Evolutionary conservation across 2,797 vertebrate species (phyloP), one percentile per base, ranked within the genome.

Genomic region (Acestrorhynchus altus): DNA sequence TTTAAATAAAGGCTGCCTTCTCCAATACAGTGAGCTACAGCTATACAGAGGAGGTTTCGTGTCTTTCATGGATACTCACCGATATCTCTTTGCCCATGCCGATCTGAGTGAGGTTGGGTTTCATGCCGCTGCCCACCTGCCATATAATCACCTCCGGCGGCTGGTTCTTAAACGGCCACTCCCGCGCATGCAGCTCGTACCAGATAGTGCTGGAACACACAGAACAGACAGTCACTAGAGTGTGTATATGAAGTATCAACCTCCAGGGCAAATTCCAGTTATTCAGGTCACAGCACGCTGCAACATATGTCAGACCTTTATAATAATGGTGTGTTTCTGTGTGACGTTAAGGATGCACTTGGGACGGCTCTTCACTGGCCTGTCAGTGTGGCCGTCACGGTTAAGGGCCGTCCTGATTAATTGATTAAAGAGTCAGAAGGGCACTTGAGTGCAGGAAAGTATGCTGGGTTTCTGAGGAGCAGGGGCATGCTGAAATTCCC

Each of bases 121-220:
- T 99, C 94, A 96, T 95, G 79, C 98, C 98, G 15, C 94, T 94
- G 70, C 97, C 96, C 78, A 98, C 95, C 89, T 99, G 98, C 98
- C 98, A 99, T 86, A 99, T 97, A 78, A 99, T 98, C 51, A 97
- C 97, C 91, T 99, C 98, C 0, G 98, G 95, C 2, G 98, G 97
- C 83, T 99, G 98, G 1, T 94, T 98, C 94, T 99, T 98, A 93
- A 98, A 99, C 89, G 98, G 98, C 98, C 97, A 99, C 85, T 99
- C 98, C 77, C 97, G 95, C 2, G 97, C 97, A 0, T 99, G 98
- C 84, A 99, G 93, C 89, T 99, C 98, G 0, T 96, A 99, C 98
- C 98, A 99, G 90, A 99, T 96, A 6, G 98, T 99, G 88, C 98
- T 99, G 94, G 54, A 70, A 57, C 18, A 76, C 18, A 81, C 0